Evolutionary conservation across 1,140 invertebrate genomes (phyloP).

Genomic region (Brachionus asplanchnoidis): DNA sequence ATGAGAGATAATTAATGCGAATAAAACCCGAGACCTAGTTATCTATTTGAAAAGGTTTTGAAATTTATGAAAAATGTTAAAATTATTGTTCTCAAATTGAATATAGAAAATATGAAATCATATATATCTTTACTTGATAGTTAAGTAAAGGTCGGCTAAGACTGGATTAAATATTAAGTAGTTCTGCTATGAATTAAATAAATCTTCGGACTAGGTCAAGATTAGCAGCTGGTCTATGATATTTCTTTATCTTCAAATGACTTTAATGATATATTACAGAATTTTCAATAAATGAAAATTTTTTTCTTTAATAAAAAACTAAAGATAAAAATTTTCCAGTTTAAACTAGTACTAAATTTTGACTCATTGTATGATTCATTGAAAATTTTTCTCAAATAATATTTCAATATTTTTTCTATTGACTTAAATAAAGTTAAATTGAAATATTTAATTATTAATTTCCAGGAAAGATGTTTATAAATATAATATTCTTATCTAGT

Average conservation of each 20-base stretch:
- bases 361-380: too few species aligned
- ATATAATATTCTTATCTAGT: too few species aligned
- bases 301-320: background rate
- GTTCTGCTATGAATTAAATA: background rate
- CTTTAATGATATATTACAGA: background rate
- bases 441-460: too few species aligned
- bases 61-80: conserved; percentile 36
- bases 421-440: too few species aligned
- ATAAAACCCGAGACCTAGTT: conserved; percentile 6
- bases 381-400: too few species aligned
- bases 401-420: too few species aligned
- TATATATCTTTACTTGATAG: conserved; percentile 36
- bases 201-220: conserved; percentile 8
- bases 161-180: background rate
- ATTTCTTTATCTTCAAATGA: background rate
- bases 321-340: too few species aligned
- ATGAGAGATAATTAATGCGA: background rate
- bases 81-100: conserved; percentile 2
- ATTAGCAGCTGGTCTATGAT: background rate
- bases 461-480: too few species aligned
- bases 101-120: conserved; percentile 28
- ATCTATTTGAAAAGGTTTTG: conserved; percentile 15
- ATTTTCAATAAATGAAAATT: background rate
- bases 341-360: too few species aligned
- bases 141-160: background rate